phyloP scores from a whole-genome alignment of 2,797 vertebrate genomes.

The Harpagifer antarcticus region DNA sequence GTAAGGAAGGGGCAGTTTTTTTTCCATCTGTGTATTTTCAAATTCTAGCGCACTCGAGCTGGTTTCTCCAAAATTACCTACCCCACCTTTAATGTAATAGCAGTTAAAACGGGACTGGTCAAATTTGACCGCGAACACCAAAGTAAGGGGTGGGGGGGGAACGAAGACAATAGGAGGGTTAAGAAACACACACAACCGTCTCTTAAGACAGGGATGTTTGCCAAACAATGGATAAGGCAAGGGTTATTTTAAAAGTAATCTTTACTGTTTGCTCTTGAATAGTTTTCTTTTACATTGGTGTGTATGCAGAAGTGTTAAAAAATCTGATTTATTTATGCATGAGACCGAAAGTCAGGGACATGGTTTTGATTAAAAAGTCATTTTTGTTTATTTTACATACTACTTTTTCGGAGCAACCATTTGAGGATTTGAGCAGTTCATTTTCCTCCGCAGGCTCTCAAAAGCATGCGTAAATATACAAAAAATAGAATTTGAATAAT shows the following conservation, averaged over 20 bases:
- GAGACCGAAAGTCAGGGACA: slow-evolving; percentile 1
- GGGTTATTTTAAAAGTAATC: neutral
- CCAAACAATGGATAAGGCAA: neutral
- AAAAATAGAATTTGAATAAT: slow-evolving; percentile 17
- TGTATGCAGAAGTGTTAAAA: neutral
- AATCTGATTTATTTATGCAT: slow-evolving; percentile 29
- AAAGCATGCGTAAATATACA: neutral
- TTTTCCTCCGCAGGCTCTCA: neutral
- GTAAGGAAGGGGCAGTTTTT: too few relatives aligned
- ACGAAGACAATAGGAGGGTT: too few relatives aligned
- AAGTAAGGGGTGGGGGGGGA: too few relatives aligned
- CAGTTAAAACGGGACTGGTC: too few relatives aligned
- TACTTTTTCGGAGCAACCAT: neutral
- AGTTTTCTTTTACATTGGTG: neutral
- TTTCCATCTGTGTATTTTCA: too few relatives aligned
- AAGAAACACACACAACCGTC: neutral
- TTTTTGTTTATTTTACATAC: slow-evolving; percentile 7
- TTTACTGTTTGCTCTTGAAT: neutral
- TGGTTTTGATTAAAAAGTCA: slow-evolving; percentile 11
- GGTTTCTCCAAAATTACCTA: too few relatives aligned
- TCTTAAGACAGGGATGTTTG: neutral
- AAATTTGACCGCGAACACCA: too few relatives aligned
- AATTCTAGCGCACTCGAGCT: too few relatives aligned
- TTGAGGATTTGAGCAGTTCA: neutral
- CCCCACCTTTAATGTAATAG: too few relatives aligned